Percentiles rank a stretch among this genome's conserved stretches.
Conservation (phyloP, 1,140 invertebrate species). For the Dendroctonus valens region DNA sequence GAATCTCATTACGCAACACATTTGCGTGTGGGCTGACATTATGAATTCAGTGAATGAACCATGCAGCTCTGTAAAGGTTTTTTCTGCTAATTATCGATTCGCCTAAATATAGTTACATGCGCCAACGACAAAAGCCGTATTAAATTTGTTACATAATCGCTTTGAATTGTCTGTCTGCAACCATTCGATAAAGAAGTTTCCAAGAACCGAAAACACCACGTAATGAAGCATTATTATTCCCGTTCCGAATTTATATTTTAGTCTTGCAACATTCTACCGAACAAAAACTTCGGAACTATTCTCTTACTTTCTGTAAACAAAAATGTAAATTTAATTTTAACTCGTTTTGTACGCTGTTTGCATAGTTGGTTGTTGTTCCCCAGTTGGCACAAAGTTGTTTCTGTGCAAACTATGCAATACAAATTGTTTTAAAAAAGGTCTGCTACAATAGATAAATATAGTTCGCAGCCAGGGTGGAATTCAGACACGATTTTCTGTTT, state of each 20-base stretch:
- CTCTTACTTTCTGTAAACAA: constrained; percentile 24
- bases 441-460: too few species aligned
- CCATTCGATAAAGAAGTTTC: constrained; percentile 6
- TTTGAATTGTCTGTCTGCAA: too few species aligned
- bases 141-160: too few species aligned
- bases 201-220: constrained; percentile 2
- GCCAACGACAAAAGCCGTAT: too few species aligned
- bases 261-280: constrained; percentile 4
- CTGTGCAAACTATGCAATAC: constrained; percentile 12
- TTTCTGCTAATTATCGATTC: too few species aligned
- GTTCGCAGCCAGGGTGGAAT: too few species aligned
- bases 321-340: constrained; percentile 29
- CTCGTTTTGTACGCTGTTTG: constrained; percentile 20
- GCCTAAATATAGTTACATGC: too few species aligned
- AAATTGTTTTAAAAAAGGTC: constrained; percentile 18
- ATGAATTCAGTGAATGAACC: too few species aligned
- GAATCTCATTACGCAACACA: too few species aligned
- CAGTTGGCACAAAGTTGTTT: constrained; percentile 17
- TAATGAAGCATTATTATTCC: constrained; percentile 20
- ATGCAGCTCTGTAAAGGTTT: too few species aligned
- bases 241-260: constrained; percentile 21
- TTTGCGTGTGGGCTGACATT: too few species aligned
- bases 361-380: constrained; percentile 19
- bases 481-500: too few species aligned
- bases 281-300: constrained; percentile 22